Percentiles rank a stretch among this genome's conserved stretches.
Conservation (phyloP, 2,113 vertebrate species). For the Leuciscus idus region DNA sequence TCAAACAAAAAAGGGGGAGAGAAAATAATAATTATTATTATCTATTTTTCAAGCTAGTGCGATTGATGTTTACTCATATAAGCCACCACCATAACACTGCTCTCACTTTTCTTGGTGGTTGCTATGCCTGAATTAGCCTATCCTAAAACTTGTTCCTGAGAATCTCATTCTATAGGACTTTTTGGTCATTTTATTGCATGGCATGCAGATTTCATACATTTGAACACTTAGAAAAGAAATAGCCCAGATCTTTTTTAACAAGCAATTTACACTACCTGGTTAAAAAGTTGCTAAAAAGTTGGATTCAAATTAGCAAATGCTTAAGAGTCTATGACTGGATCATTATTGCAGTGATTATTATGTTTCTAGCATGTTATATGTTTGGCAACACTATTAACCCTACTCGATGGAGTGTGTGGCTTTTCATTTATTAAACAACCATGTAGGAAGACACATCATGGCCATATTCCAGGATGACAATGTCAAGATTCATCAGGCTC, state of each 20-base stretch:
- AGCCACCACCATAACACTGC: background rate
- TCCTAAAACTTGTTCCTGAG: background rate
- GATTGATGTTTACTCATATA: background rate
- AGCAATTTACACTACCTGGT: background rate
- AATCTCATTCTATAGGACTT: background rate
- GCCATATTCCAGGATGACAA: too few relatives aligned
- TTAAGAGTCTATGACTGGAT: too few relatives aligned
- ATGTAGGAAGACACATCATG: too few relatives aligned
- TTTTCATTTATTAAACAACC: too few relatives aligned
- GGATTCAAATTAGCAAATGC: too few relatives aligned
- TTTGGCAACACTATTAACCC: too few relatives aligned
- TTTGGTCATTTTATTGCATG: background rate
- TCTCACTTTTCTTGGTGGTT: background rate
- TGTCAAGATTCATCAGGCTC: too few relatives aligned
- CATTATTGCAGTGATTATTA: too few relatives aligned
- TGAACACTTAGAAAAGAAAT: background rate
- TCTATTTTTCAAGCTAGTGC: too few relatives aligned
- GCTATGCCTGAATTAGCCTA: background rate
- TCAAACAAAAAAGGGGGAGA: conserved; percentile 53
- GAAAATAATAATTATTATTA: background rate
- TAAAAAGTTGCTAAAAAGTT: too few relatives aligned
- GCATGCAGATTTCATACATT: background rate
- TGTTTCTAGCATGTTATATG: too few relatives aligned
- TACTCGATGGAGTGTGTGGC: too few relatives aligned
- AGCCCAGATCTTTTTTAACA: background rate